Conservation (phyloP, 2,113 vertebrate species). For the Dolichallabes microphthalmus region DNA sequence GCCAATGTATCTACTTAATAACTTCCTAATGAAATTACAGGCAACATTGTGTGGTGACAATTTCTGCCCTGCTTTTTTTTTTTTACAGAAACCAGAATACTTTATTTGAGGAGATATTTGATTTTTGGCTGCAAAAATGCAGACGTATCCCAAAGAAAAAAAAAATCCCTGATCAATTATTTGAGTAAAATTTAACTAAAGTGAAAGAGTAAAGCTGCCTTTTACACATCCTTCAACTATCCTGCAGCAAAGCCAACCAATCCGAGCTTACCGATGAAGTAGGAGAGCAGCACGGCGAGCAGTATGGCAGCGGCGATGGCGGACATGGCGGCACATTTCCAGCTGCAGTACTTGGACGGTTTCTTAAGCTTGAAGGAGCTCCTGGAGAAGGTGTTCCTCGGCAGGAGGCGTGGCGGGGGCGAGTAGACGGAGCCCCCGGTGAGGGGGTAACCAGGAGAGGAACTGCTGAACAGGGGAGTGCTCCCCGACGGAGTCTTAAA, state of each 20-base stretch:
- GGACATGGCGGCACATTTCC: constrained; percentile 87
- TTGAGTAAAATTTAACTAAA: too few species aligned
- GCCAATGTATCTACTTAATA: not conserved
- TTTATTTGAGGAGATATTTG: not conserved
- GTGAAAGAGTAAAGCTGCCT: not conserved
- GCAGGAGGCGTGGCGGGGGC: constrained; percentile 84
- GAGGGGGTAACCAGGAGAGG: constrained; percentile 85
- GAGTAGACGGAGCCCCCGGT: constrained; percentile 89
- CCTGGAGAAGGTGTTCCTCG: constrained; percentile 87
- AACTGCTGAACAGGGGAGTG: constrained; percentile 87
- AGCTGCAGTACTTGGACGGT: constrained; percentile 89
- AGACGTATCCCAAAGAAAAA: not conserved
- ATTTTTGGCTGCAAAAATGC: not conserved
- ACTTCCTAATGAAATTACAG: not conserved
- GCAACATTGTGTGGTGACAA: not conserved
- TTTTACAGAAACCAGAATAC: not conserved
- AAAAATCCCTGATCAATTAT: not conserved
- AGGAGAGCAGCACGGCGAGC: constrained; percentile 82
- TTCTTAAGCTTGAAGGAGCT: constrained; percentile 92
- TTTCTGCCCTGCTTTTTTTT: not conserved
- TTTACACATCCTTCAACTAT: not conserved
- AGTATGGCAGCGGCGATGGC: constrained; percentile 82
- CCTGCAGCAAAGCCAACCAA: not conserved
- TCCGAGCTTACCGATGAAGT: constrained; percentile 82
- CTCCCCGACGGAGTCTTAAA: constrained; percentile 90